Evolutionary conservation across 2,797 vertebrate species (phyloP).

Genomic region (Sebastes cheni): DNA sequence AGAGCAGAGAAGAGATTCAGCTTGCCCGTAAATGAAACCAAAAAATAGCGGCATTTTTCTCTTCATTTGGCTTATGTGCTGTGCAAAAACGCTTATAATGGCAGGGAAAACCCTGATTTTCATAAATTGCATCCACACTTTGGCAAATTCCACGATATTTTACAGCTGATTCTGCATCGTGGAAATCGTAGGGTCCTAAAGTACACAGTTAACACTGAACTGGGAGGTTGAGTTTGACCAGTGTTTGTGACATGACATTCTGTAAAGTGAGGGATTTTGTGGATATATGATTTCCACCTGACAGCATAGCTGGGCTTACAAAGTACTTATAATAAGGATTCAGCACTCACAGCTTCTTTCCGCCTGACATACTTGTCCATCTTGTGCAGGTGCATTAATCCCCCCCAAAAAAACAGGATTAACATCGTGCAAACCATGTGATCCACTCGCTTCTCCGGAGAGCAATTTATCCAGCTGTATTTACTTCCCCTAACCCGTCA

Average conservation of each 20-base stretch:
- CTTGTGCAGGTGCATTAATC: neutral
- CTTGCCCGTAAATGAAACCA: too few species aligned
- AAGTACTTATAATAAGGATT: neutral
- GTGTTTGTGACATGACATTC: neutral
- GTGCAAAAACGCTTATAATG: too few species aligned
- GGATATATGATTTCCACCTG: neutral
- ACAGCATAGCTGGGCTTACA: neutral
- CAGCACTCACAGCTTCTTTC: neutral
- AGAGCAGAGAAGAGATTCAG: too few species aligned
- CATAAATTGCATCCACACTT: too few species aligned
- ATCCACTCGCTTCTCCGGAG: constrained; percentile 28
- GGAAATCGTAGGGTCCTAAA: too few species aligned
- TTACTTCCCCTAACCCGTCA: constrained; percentile 35
- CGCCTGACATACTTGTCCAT: neutral
- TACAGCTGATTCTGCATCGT: too few species aligned
- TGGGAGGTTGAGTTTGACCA: too few species aligned
- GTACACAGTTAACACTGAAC: too few species aligned
- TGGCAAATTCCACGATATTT: too few species aligned
- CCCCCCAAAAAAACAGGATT: neutral
- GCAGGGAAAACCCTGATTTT: too few species aligned
- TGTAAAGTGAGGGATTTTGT: neutral
- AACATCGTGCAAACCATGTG: constrained; percentile 3
- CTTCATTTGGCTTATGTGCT: too few species aligned
- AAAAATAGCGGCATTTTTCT: too few species aligned
- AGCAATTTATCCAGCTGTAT: constrained; percentile 50